These are phyloP conservation scores for Eupithecia subfuscata DNA, from an alignment of 2,888 invertebrate species.

Conservation along the genomic window DNA sequence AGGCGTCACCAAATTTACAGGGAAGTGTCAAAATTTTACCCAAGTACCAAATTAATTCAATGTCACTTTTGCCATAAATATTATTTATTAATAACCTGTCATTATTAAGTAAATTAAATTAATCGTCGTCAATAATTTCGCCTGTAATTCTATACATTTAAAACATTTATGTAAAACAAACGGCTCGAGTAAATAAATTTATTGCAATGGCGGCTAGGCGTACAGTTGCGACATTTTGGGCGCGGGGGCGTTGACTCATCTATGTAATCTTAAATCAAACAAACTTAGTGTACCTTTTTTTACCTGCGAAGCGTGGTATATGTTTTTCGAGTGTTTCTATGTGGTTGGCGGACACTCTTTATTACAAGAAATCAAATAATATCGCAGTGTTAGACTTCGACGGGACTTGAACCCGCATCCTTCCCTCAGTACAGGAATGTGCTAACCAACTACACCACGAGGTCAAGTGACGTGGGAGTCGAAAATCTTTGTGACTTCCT, in stretches of 20 bases:
- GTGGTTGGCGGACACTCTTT: neutral
- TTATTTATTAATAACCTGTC: neutral
- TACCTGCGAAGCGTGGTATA: neutral
- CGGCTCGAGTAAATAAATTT: conserved; percentile 14
- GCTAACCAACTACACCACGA: neutral
- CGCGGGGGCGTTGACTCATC: conserved; percentile 30
- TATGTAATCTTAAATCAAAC: conserved; percentile 12
- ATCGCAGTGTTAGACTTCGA: too few relatives aligned
- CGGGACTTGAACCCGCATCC: too few relatives aligned
- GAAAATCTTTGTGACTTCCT: too few relatives aligned
- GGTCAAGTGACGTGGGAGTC: too few relatives aligned
- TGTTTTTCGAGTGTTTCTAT: neutral
- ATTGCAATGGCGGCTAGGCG: conserved; percentile 33
- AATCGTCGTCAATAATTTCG: neutral
- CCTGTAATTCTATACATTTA: conserved; percentile 8
- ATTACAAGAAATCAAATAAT: too few relatives aligned
- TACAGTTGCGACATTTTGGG: conserved; percentile 26
- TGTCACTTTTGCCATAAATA: neutral
- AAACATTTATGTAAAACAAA: conserved; percentile 8
- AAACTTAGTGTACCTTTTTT: neutral
- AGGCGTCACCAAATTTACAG: neutral
- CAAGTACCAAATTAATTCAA: neutral
- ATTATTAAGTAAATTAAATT: neutral
- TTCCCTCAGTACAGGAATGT: too few relatives aligned
- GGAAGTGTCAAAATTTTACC: neutral